These are phyloP conservation scores for Epizoanthus ramosus DNA, from an alignment of 92 coral and sea anemone species.

Conservation along the genomic window DNA sequence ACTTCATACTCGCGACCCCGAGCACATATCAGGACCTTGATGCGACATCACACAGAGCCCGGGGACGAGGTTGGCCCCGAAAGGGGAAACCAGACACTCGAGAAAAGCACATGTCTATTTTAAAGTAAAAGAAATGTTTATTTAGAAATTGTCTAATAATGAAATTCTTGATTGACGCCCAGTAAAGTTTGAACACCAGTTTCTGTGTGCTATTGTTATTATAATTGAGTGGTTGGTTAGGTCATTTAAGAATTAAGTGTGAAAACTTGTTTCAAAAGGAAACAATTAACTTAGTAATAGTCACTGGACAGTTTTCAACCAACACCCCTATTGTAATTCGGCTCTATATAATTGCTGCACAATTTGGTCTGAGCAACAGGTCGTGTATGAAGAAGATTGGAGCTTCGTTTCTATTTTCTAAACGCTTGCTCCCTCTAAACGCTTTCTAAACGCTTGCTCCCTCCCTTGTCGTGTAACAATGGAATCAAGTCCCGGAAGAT, in stretches of 20 bases:
- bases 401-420: background rate
- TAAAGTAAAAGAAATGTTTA: too few species aligned
- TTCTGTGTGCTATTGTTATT: constrained; percentile 8
- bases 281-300: constrained; percentile 16
- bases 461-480: background rate
- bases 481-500: constrained; percentile 13
- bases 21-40: constrained; percentile 16
- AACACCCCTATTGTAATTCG: constrained; percentile 22
- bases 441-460: background rate
- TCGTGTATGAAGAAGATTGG: constrained; percentile 3
- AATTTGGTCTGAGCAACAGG: background rate
- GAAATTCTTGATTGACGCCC: background rate
- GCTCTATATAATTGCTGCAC: constrained; percentile 15
- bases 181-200: background rate
- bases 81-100: too few species aligned
- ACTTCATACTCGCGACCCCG: background rate
- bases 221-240: constrained; percentile 11
- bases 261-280: constrained; percentile 21
- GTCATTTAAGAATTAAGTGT: constrained; percentile 21
- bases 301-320: background rate
- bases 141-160: too few species aligned
- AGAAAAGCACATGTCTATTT: too few species aligned
- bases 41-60: background rate
- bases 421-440: background rate
- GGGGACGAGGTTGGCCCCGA: too few species aligned